A percentile compares a stretch with the other conserved stretches of the same genome.
phyloP scores from a whole-genome alignment of 1,140 invertebrate species.

The Bombus consobrinus region DNA sequence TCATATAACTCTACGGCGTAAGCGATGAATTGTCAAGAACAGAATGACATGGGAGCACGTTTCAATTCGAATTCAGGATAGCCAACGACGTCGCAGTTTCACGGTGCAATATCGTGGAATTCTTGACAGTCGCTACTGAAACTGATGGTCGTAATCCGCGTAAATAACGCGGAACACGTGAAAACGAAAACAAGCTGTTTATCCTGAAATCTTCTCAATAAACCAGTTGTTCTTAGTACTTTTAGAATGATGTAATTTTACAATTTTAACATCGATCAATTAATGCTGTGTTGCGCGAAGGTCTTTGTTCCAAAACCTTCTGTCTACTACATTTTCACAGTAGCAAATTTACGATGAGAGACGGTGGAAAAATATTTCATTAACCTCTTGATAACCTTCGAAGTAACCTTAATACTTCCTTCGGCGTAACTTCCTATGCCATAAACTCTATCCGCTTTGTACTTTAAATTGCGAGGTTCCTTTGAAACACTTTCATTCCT shows the following conservation, averaged over 20 bases:
- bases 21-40: slow-evolving; percentile 52
- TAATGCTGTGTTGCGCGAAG: slow-evolving; percentile 37
- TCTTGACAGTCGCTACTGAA: slow-evolving; percentile 52
- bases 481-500: slow-evolving; percentile 17
- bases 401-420: slow-evolving; percentile 28
- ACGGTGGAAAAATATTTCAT: slow-evolving; percentile 51
- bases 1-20: slow-evolving; percentile 28
- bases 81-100: slow-evolving; percentile 44
- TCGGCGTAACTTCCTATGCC: slow-evolving; percentile 18
- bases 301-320: slow-evolving; percentile 9
- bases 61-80: slow-evolving; percentile 63
- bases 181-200: slow-evolving; percentile 71
- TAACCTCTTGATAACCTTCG: slow-evolving; percentile 46
- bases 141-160: slow-evolving; percentile 65
- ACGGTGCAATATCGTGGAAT: slow-evolving; percentile 44
- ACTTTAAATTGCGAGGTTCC: slow-evolving; percentile 35
- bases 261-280: slow-evolving; percentile 68
- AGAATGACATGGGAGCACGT: slow-evolving; percentile 37
- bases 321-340: background rate
- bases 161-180: slow-evolving; percentile 61
- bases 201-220: slow-evolving; percentile 55
- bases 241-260: slow-evolving; percentile 69
- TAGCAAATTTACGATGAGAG: slow-evolving; percentile 26
- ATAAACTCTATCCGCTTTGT: slow-evolving; percentile 35
- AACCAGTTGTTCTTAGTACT: slow-evolving; percentile 76